Evolutionary conservation across 2,113 vertebrate species (phyloP), one percentile per base, ranked within the genome.

Genomic region (Drymodes brunneopygia): DNA sequence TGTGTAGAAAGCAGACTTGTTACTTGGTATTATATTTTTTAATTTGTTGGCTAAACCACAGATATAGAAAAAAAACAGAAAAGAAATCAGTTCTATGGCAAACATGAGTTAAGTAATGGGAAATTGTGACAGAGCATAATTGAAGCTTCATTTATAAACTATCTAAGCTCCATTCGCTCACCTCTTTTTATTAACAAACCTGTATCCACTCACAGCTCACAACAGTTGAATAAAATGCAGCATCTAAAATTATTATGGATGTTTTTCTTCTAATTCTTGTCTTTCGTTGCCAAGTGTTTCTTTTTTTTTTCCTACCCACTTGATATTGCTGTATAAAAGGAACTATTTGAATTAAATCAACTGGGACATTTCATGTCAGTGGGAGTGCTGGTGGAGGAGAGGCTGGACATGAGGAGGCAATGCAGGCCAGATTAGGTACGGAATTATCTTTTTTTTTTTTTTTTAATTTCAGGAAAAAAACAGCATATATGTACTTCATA

Each of bases 381-480:
- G 11, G 22, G 20, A 38, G 13, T 75, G 47, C 6, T 75, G 47
- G 14, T 47, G 54, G 20, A 47, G 12, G 29, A 67, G 20, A 61
- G 20, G 2, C 9, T 60, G 45, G 20, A 15, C 9, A 18, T 31
- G 24, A 35, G 17, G 28, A 29, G 6, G 6, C 16, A 53, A 40
- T 10, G 15, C 22, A 57, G 22, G 15, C 6, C 36, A 57, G 27
- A 44, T 73, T 33, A 50, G 2, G 4, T 35, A 33, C 23, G 17
- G 20, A 66, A 60, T 73, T 58, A 33, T 7, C 3, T 24, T n/a
- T 73, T 13, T 2, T 24, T 28, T 16, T 20, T 45, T 12, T 21
- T 19, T 56, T 64, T 1, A 20, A 29, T 48, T 57, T 50, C 27
- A 66, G 38, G 9, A 44, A n/a, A 50, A 27, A 31, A 0, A 0